phyloP scores from a whole-genome alignment of 1,140 invertebrate species.

The Ceratoteleas bidentatus region DNA sequence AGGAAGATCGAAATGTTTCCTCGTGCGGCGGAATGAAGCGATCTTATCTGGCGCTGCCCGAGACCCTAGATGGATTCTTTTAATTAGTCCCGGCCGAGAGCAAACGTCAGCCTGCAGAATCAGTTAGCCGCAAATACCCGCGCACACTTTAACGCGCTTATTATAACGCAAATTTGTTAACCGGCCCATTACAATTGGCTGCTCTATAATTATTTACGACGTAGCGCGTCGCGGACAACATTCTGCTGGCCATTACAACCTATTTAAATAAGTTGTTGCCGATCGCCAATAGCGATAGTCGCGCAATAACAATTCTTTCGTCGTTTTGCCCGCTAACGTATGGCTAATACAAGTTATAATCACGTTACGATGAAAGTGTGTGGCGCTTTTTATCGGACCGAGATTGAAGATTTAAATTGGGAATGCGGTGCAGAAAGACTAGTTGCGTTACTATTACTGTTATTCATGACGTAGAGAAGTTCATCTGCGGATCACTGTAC shows the following conservation, averaged over 20 bases:
- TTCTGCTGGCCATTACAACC: constrained; percentile 50
- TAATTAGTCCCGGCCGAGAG: constrained; percentile 74
- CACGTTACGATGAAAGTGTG: no score
- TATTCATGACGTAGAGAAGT: no score
- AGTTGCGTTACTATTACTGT: no score
- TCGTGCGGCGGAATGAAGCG: constrained; percentile 73
- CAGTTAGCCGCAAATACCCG: constrained; percentile 52
- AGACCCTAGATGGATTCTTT: constrained; percentile 74
- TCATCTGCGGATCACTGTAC: no score
- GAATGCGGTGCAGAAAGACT: no score
- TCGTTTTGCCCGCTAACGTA: background rate
- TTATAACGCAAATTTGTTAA: constrained; percentile 64
- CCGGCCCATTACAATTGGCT: constrained; percentile 61
- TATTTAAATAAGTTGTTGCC: constrained; percentile 60
- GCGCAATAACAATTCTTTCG: constrained; percentile 21
- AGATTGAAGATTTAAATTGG: no score
- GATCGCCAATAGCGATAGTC: constrained; percentile 34
- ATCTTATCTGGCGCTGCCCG: constrained; percentile 74
- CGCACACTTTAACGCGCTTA: constrained; percentile 47
- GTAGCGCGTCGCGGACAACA: constrained; percentile 28
- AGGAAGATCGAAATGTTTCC: constrained; percentile 68
- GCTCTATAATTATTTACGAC: constrained; percentile 55
- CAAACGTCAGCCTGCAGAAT: constrained; percentile 53
- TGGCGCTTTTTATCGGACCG: no score
- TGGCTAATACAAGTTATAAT: no score